Conservation (phyloP, 2,888 invertebrate species). For the Ctena decussata region DNA sequence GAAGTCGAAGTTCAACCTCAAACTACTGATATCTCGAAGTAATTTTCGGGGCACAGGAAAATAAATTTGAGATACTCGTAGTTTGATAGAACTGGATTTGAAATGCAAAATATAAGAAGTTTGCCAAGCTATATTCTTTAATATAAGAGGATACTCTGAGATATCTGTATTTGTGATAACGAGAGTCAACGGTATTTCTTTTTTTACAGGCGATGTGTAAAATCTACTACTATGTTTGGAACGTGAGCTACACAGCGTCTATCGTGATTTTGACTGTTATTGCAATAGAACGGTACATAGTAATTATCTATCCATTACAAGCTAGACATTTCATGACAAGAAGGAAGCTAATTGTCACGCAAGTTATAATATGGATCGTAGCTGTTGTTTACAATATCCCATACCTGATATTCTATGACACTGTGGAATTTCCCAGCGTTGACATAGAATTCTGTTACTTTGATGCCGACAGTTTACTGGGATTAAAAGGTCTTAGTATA, state of each 20-base stretch:
- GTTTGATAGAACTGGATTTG: too few relatives aligned
- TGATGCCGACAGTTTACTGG: constrained; percentile 36
- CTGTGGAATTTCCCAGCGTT: constrained; percentile 88
- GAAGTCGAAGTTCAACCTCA: too few relatives aligned
- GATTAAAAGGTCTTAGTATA: constrained; percentile 83
- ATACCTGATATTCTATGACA: constrained; percentile 94
- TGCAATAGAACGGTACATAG: constrained; percentile 83
- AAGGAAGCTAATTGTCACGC: constrained; percentile 91
- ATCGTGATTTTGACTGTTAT: constrained; percentile 94
- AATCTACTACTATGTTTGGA: constrained; percentile 96
- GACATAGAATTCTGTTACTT: constrained; percentile 65
- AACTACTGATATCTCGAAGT: too few relatives aligned
- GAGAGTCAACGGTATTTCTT: too few relatives aligned
- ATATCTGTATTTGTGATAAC: too few relatives aligned
- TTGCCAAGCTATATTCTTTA: too few relatives aligned
- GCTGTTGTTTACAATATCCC: constrained; percentile 94
- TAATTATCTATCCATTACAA: constrained; percentile 91
- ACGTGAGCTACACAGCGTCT: constrained; percentile 95
- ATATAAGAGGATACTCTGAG: too few relatives aligned
- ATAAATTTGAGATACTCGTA: too few relatives aligned
- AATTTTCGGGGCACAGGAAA: too few relatives aligned
- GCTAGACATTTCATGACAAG: constrained; percentile 94
- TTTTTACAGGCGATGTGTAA: constrained; percentile 90
- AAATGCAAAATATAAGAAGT: too few relatives aligned
- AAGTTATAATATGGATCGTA: constrained; percentile 93